A percentile compares a stretch with the other conserved stretches of the same genome.
Evolutionary conservation across 2,797 vertebrate genomes (phyloP).

Genomic region (Vireo griseus): DNA sequence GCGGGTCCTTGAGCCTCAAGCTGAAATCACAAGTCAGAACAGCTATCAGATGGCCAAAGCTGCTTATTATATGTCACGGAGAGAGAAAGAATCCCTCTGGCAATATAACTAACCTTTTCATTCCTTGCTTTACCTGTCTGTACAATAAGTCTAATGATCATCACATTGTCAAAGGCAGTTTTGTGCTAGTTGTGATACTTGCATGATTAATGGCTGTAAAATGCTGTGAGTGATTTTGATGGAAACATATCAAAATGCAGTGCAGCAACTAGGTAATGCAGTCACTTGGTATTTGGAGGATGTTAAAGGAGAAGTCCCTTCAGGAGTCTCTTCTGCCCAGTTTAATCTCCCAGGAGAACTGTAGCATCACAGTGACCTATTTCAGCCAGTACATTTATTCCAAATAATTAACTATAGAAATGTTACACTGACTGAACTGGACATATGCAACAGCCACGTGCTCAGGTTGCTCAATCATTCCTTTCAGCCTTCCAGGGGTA

Average conservation of each 20-base stretch:
- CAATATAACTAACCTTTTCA: constrained; percentile 25
- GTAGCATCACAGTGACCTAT: not conserved
- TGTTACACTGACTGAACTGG: not conserved
- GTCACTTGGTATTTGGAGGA: not conserved
- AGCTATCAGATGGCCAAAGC: not conserved
- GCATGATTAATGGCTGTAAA: constrained; percentile 18
- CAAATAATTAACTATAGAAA: constrained; percentile 15
- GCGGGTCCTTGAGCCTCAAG: not conserved
- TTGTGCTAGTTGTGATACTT: not conserved
- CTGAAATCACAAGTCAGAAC: not conserved
- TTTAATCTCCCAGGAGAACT: not conserved
- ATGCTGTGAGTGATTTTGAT: not conserved
- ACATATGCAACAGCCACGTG: not conserved
- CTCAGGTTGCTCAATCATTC: not conserved
- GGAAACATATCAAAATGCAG: not conserved
- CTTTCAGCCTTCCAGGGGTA: not conserved
- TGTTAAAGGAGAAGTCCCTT: not conserved
- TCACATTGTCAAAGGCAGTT: constrained; percentile 22
- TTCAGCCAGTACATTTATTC: constrained; percentile 21
- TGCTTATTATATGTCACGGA: not conserved
- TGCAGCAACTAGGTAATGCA: not conserved
- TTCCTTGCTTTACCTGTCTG: constrained; percentile 51
- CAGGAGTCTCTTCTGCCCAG: not conserved
- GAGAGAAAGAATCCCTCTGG: constrained; percentile 16
- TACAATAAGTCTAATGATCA: constrained; percentile 29